A percentile compares a stretch with the other conserved stretches of the same genome.
These are phyloP conservation scores for Myotis vivesi DNA, from an alignment of 2,797 vertebrate species.

Conservation along the genomic window DNA sequence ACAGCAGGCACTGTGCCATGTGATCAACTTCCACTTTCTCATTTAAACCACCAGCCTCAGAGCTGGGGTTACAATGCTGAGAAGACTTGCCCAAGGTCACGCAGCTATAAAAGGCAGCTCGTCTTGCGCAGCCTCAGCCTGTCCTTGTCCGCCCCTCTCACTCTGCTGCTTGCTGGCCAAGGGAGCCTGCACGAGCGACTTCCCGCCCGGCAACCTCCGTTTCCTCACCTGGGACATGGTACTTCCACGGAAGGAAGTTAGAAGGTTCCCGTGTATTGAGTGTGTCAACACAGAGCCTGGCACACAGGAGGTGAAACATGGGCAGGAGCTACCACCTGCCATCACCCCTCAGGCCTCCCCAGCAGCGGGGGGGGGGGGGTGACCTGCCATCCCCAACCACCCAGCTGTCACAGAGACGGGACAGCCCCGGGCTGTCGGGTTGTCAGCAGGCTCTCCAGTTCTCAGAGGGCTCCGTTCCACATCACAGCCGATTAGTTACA, in stretches of 20 bases:
- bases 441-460: constrained; percentile 53
- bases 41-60: neutral
- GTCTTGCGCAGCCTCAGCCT: neutral
- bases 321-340: neutral
- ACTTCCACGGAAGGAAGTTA: neutral
- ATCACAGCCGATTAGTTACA: constrained; percentile 79
- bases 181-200: neutral
- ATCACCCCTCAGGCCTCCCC: neutral
- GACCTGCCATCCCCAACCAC: neutral
- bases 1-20: neutral
- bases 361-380: neutral
- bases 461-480: constrained; percentile 73
- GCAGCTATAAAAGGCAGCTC: neutral
- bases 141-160: neutral
- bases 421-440: constrained; percentile 15
- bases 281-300: neutral
- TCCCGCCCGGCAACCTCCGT: neutral
- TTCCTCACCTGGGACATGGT: neutral
- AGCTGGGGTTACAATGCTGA: neutral
- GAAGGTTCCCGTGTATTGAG: neutral
- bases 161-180: neutral
- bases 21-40: neutral
- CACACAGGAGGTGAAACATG: neutral
- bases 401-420: constrained; percentile 51
- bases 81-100: neutral